Base-by-base conservation (phyloP, 2,797 vertebrate genomes). In the Sebastes diaconus region DNA sequence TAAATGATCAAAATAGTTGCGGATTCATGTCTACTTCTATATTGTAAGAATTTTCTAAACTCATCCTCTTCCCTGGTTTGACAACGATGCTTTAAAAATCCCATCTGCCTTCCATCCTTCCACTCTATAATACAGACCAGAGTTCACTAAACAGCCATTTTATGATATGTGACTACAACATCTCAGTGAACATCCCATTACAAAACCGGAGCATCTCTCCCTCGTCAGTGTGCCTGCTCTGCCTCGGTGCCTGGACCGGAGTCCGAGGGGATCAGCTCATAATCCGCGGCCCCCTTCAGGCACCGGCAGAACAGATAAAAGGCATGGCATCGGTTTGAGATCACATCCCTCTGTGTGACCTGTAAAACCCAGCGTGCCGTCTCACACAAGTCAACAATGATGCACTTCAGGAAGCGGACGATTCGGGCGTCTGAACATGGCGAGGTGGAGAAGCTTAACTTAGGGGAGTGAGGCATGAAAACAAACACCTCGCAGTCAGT, bases 181-280 rank as follows among this genome's bases (percentile, higher is more conserved):
- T 71, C 61, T 71, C 39, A 58, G 72, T 72, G 67, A 85, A 67
- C 74, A 80, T 64, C 69, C 67, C 2, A 68, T 77, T 68, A 79
- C 36, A 83, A 79, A 81, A 46, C 75, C 32, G 39, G 67, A 66
- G 39, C 76, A 20, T 70, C 68, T 54, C 57, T 68, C 30, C 11
- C 30, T 73, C 46, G 46, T 50, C n/a, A 34, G 77, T 46, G 75
- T 22, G 67, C 68, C 8, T 16, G 68, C 52, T 36, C 75, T 34
- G 70, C 72, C 69, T 81, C 64, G 1, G 32, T 18, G 73, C 80
- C 22, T 76, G 27, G 73, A 69, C 80, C 87, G 63, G 58, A 81
- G 80, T 91, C 89, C 50, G 24, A 66, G 76, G 83, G 85, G 88
- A 92, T 91, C 78, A 86, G 86, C 85, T 87, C 83, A 67, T 90